Evolutionary conservation across 2,797 vertebrate genomes (phyloP), one percentile per base, ranked within the genome.

Genomic region (Erpetoichthys calabaricus): DNA sequence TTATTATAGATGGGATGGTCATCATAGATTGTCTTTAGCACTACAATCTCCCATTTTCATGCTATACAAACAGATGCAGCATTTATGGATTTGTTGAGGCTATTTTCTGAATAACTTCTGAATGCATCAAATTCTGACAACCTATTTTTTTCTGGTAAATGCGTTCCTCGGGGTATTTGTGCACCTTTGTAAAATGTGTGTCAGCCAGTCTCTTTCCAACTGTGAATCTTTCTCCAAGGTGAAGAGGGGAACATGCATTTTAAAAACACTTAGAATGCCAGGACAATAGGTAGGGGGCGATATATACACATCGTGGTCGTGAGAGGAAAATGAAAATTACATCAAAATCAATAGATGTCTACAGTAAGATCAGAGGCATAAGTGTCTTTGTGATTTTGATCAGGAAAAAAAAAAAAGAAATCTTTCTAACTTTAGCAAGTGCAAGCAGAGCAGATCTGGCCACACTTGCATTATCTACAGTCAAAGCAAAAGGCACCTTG

Each of bases 121-220:
- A 78, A 85, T 83, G 73, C 69, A 83, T 86, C 80, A 81, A 75
- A 83, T 77, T 71, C 72, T 78, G 81, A 86, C 83, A 83, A 74
- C 75, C 65, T 73, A 82, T 83, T 82, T 72, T 73, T 69, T 77
- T 75, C 77, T 73, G 76, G 75, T 74, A 78, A 84, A 81, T 81
- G 75, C 79, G 73, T 75, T 82, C 85, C 82, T 81, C 66, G 1
- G 80, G 80, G 78, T 71, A 67, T 80, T 67, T 65, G 60, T 73
- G 76, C 76, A 81, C 73, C 80, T 83, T 81, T 74, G 52, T 63
- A 64, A 66, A 75, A 78, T 69, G 63, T 55, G 56, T 63, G 63
- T 61, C 70, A 57, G 61, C 69, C 60, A 67, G 64, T 59, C 8
- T 44, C 45, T 64, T 69, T 66, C 72, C 61, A 62, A 70, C 59